These are phyloP conservation scores for Athalia circularis DNA, from an alignment of 2,888 invertebrate species.

Conservation along the genomic window DNA sequence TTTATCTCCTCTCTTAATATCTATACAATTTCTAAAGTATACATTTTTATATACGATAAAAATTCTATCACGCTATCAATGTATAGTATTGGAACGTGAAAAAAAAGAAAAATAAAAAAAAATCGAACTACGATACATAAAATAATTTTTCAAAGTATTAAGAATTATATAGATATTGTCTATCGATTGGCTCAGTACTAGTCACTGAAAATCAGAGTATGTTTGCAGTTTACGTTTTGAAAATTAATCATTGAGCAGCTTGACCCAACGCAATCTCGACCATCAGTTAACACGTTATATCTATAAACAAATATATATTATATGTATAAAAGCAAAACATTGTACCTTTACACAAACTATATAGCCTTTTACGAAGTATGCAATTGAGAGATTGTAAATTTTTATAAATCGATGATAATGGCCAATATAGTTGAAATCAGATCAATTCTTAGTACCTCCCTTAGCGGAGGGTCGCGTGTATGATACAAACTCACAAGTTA, in stretches of 20 bases:
- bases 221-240: no score
- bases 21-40: background rate
- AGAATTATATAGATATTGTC: no score
- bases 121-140: no score
- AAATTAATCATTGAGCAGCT: constrained; percentile 29
- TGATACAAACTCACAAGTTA: background rate
- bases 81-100: background rate
- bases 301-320: no score
- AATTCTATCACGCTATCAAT: background rate
- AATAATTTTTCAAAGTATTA: no score
- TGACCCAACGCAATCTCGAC: background rate
- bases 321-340: constrained; percentile 2
- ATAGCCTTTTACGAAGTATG: background rate
- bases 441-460: no score
- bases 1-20: background rate
- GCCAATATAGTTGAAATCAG: no score
- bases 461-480: background rate
- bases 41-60: background rate
- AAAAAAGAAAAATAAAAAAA: no score
- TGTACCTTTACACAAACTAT: constrained; percentile 27
- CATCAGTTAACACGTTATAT: constrained; percentile 11
- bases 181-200: constrained; percentile 4
- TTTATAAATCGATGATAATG: background rate
- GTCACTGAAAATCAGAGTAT: constrained; percentile 9
- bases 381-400: background rate